Evolutionary conservation across 2,888 invertebrate genomes (phyloP), one percentile per base, ranked within the genome.

Genomic region (Dynastes grantii): DNA sequence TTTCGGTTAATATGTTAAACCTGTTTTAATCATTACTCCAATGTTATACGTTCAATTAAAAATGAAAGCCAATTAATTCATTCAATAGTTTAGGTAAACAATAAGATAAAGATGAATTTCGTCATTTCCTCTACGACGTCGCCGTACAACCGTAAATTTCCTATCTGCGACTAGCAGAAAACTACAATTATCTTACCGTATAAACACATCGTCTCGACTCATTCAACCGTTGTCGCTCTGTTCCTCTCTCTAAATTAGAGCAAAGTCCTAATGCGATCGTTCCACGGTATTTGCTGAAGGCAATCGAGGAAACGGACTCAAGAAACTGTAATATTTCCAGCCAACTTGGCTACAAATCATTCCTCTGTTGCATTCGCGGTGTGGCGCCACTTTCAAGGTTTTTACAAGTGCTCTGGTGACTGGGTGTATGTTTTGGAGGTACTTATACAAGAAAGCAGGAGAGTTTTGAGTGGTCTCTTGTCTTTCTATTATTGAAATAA

Each of bases 151-250:
- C 27, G 29, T 68, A 68, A 51, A 68, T 68, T 51, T 51, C 29
- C 68, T 51, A 49, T 68, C 68, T 68, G 9, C 51, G 29, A 51
- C 68, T 29, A 68, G 68, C 49, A 53, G 68, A 68, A 68, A 49
- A 45, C 51, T 68, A 27, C 68, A 68, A 68, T 68, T 68, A 68
- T 68, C 49, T 29, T 51, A 68, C 68, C 51, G 68, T 68, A 67
- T 67, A 67, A 45, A 16, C 45, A 67, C 45, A 45, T n/a, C 16
- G 37, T 49, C 40, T 40, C 65, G 65, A 45, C 65, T 37, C 37
- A 67, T 67, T 67, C 68, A 51, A 51, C 68, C 22, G 27, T 27
- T 32, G 63, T 63, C 63, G 63, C 13, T 32, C 63, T 22, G 27
- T 13, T 63, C 63, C 63, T 63, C 55, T 22, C 27, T 58, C 16